Percentiles rank a stretch among this genome's conserved stretches.
These are phyloP conservation scores for Xanthia icteritia DNA, from an alignment of 2,888 invertebrate species.

Conservation along the genomic window DNA sequence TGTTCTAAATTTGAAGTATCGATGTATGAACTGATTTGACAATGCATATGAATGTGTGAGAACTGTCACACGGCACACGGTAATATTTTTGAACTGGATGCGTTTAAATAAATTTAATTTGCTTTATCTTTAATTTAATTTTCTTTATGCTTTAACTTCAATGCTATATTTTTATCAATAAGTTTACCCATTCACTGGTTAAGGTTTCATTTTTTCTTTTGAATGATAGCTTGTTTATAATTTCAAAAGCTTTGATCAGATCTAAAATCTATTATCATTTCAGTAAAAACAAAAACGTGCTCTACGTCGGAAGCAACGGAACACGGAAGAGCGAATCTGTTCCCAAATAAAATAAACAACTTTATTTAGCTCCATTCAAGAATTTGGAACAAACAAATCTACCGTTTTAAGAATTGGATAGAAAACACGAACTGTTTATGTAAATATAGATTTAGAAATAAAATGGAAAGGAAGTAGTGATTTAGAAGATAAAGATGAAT, in stretches of 20 bases:
- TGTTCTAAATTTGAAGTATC: conserved; percentile 75
- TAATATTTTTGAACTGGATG: conserved; percentile 31
- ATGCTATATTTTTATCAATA: not conserved
- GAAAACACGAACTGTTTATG: conserved; percentile 41
- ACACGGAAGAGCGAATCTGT: conserved; percentile 57
- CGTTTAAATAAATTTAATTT: not conserved
- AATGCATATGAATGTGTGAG: conserved; percentile 70
- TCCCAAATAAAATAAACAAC: conserved; percentile 51
- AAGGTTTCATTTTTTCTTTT: not conserved
- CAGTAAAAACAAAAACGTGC: conserved; percentile 53
- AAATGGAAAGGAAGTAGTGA: conserved; percentile 16
- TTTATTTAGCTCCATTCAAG: conserved; percentile 39
- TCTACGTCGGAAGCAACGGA: conserved; percentile 34
- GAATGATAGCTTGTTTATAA: conserved; percentile 1
- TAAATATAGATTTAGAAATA: conserved; percentile 31
- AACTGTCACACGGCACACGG: conserved; percentile 61
- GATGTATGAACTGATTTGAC: conserved; percentile 74
- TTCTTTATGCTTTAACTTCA: not conserved
- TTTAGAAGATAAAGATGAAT: conserved; percentile 20
- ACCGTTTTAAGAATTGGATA: conserved; percentile 33
- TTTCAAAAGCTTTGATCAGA: conserved; percentile 6
- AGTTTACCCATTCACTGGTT: not conserved
- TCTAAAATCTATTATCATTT: conserved; percentile 18
- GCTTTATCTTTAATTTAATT: too few species aligned
- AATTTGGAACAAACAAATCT: conserved; percentile 52